Percentiles rank a stretch among this genome's conserved stretches.
phyloP scores from a whole-genome alignment of 2,113 vertebrate genomes.

The Cyrtonyx montezumae region DNA sequence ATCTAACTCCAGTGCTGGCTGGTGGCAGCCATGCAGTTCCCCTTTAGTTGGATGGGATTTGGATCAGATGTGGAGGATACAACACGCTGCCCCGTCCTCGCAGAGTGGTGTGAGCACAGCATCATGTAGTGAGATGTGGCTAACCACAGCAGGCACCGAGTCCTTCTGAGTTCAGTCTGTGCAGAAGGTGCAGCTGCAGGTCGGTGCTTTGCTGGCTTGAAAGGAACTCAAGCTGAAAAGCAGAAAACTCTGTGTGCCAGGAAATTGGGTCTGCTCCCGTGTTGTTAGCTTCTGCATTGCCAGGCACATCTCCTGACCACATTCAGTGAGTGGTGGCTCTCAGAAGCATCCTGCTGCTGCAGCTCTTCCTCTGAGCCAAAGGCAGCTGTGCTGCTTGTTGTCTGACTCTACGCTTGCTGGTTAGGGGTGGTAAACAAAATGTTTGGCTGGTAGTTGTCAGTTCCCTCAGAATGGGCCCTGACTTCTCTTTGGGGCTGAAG shows the following conservation, averaged over 20 bases:
- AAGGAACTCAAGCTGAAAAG: neutral
- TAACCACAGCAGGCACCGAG: neutral
- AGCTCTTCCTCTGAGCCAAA: neutral
- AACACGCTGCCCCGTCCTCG: neutral
- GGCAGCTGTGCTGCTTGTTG: neutral
- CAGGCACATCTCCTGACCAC: accelerated
- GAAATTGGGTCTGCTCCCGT: neutral
- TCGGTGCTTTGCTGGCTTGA: neutral
- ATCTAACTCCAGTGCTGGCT: neutral
- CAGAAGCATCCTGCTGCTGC: neutral
- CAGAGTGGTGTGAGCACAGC: neutral
- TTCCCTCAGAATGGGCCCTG: neutral
- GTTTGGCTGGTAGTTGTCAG: neutral
- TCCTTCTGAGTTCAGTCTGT: neutral
- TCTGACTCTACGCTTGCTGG: neutral
- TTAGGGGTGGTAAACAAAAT: neutral
- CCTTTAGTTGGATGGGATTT: neutral
- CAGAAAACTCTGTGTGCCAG: neutral
- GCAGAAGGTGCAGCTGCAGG: neutral
- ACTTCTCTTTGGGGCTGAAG: neutral
- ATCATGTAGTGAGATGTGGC: neutral
- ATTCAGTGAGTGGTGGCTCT: neutral
- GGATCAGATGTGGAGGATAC: neutral
- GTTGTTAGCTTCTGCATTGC: neutral
- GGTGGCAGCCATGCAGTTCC: neutral